Conservation (phyloP, 2,888 invertebrate species). For the Harpagoxenus sublaevis region DNA sequence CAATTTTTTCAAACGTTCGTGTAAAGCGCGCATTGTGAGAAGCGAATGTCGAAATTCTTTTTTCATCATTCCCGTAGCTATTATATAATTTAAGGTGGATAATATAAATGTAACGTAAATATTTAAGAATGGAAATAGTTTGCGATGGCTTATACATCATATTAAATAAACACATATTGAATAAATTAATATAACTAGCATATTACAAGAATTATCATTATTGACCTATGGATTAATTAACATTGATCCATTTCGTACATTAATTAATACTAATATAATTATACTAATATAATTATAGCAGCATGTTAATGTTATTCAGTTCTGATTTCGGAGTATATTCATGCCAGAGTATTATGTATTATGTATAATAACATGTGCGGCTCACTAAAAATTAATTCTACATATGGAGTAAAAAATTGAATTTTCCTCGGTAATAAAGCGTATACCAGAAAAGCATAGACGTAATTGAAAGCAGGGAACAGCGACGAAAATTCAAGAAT, state of each 20-base stretch:
- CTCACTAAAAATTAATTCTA: background rate
- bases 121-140: background rate
- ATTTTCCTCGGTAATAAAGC: background rate
- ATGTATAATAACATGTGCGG: background rate
- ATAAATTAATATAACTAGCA: constrained; percentile 14
- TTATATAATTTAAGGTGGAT: background rate
- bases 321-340: background rate
- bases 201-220: constrained; percentile 2
- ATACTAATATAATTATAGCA: background rate
- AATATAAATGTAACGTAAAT: background rate
- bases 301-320: constrained; percentile 27
- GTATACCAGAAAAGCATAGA: background rate
- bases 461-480: background rate
- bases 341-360: background rate
- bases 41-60: background rate
- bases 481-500: background rate
- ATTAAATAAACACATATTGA: constrained; percentile 6
- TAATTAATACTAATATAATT: constrained; percentile 23
- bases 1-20: background rate
- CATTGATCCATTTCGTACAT: constrained; percentile 7
- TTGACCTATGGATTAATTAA: constrained; percentile 35
- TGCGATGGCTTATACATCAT: background rate
- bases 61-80: background rate
- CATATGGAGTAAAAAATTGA: background rate
- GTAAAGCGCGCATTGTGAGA: background rate